These are phyloP conservation scores for Leuciscus waleckii DNA, from an alignment of 2,797 vertebrate species.

Conservation along the genomic window DNA sequence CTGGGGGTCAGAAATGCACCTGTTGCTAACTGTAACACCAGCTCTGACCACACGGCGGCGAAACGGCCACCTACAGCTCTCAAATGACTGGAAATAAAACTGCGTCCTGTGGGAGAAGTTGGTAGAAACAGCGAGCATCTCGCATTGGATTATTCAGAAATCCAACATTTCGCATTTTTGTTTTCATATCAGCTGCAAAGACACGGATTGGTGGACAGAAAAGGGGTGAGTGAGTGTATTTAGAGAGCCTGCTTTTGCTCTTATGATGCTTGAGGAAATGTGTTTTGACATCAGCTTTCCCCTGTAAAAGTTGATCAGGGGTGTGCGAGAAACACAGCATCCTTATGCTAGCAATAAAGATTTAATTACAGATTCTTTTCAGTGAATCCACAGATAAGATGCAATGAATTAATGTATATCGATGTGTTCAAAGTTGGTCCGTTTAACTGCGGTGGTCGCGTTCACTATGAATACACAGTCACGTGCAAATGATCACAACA, in stretches of 20 bases:
- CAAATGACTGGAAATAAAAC: not conserved
- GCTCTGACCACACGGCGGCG: conserved; percentile 31
- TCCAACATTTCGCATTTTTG: not conserved
- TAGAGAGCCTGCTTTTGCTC: not conserved
- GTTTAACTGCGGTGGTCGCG: not conserved
- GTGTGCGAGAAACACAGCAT: not conserved
- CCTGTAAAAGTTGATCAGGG: conserved; percentile 5
- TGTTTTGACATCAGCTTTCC: not conserved
- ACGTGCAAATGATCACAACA: conserved; percentile 6
- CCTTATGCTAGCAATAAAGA: not conserved
- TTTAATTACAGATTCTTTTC: not conserved
- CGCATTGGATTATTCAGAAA: not conserved
- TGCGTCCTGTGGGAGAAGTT: conserved; percentile 53
- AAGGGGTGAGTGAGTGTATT: conserved; percentile 42
- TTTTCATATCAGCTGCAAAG: not conserved
- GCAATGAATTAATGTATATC: not conserved
- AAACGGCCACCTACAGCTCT: not conserved
- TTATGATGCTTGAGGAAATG: conserved; percentile 20
- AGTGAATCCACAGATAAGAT: not conserved
- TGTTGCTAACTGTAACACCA: conserved; percentile 39
- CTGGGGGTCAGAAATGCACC: conserved; percentile 32
- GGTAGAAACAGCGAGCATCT: conserved; percentile 24
- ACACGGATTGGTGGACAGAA: not conserved
- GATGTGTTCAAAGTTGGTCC: not conserved
- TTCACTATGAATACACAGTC: not conserved